phyloP scores from a whole-genome alignment of 2,113 vertebrate species.

The Pluvianellus socialis region DNA sequence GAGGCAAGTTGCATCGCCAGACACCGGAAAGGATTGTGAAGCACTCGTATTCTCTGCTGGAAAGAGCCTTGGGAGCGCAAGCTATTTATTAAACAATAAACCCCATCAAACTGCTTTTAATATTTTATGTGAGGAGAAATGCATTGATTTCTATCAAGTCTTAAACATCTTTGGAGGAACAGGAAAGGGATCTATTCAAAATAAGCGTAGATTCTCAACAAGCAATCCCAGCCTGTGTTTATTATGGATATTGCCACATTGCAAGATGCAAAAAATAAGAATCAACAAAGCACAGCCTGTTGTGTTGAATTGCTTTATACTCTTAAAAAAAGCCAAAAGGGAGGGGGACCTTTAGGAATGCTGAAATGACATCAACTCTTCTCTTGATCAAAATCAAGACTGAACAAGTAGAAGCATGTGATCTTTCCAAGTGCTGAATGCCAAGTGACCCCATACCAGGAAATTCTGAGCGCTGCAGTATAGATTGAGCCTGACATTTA shows the following conservation, averaged over 20 bases:
- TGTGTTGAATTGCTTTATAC: background rate
- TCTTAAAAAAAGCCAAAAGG: background rate
- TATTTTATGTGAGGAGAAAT: conserved; percentile 1
- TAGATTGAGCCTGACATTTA: background rate
- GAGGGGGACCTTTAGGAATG: conserved; percentile 10
- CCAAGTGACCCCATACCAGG: conserved; percentile 12
- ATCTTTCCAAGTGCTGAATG: background rate
- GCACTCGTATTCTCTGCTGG: background rate
- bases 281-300: conserved; percentile 18
- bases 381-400: conserved; percentile 36
- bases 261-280: background rate
- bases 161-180: background rate
- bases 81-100: conserved; percentile 49
- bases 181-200: background rate
- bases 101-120: background rate
- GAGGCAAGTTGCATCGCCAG: background rate
- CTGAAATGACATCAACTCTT: background rate
- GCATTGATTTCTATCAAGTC: background rate
- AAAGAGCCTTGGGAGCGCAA: background rate
- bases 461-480: background rate
- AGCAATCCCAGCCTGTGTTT: conserved; percentile 28
- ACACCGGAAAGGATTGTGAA: background rate
- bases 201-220: background rate
- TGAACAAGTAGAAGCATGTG: background rate
- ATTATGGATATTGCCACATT: background rate